Percentiles rank a stretch among this genome's conserved stretches.
Evolutionary conservation across 2,797 vertebrate species (phyloP).

Genomic region (Neosalanx taihuensis): DNA sequence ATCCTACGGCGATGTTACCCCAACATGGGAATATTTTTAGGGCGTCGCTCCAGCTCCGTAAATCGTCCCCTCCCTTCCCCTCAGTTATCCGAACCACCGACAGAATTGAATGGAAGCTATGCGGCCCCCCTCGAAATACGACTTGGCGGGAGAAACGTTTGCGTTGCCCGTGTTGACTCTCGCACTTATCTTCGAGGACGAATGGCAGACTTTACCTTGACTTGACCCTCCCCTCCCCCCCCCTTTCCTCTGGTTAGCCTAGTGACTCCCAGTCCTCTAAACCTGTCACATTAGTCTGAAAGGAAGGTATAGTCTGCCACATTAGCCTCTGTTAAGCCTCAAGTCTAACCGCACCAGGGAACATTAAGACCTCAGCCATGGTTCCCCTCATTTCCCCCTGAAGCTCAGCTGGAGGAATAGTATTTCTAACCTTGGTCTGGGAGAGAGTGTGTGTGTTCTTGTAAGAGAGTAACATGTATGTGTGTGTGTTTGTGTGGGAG

Average conservation of each 20-base stretch:
- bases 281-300: conserved; percentile 16
- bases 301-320: conserved; percentile 1
- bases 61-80: background rate
- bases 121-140: no score
- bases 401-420: conserved; percentile 4
- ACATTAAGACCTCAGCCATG: conserved; percentile 4
- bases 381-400: conserved; percentile 1
- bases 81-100: background rate
- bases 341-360: conserved; percentile 1
- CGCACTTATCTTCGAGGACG: background rate
- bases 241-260: background rate
- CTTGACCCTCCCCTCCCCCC: background rate
- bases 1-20: no score
- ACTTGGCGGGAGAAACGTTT: background rate
- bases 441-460: background rate
- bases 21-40: no score
- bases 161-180: background rate
- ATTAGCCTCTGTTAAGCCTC: background rate
- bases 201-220: conserved; percentile 10
- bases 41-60: background rate
- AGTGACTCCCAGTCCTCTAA: conserved; percentile 4
- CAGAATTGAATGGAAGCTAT: no score
- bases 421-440: background rate
- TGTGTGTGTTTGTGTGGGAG: background rate
- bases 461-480: background rate